Percentiles rank a stretch among this genome's conserved stretches.
Conservation (phyloP, 2,888 invertebrate species). For the Nymphalis urticae region DNA sequence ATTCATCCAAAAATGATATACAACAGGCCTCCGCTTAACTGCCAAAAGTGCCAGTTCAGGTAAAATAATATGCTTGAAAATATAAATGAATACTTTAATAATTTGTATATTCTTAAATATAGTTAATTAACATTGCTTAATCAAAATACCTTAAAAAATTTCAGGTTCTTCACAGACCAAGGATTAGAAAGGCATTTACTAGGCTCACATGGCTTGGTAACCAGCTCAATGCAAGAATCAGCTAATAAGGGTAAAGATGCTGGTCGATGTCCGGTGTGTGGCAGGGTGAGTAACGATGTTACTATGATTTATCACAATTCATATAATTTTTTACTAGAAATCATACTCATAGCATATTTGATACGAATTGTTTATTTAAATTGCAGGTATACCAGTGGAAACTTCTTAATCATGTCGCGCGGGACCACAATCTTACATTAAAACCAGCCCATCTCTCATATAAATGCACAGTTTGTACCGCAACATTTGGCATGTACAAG, state of each 20-base stretch:
- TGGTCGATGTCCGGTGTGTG: slow-evolving; percentile 96
- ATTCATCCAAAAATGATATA: slow-evolving; percentile 98
- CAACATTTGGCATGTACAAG: slow-evolving; percentile 97
- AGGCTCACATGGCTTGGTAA: slow-evolving; percentile 96
- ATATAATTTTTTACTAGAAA: neutral
- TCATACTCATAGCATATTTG: neutral
- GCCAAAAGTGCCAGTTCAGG: slow-evolving; percentile 96
- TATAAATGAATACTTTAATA: too few species aligned
- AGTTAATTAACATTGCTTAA: neutral
- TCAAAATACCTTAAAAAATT: slow-evolving; percentile 26
- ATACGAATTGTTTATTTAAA: slow-evolving; percentile 16
- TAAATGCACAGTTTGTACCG: slow-evolving; percentile 97
- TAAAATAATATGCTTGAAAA: slow-evolving; percentile 38
- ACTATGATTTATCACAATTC: neutral
- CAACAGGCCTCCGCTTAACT: slow-evolving; percentile 95
- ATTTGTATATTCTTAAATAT: neutral
- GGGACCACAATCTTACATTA: slow-evolving; percentile 94
- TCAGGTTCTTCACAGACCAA: slow-evolving; percentile 97
- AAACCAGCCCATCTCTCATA: slow-evolving; percentile 96
- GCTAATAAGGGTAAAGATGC: slow-evolving; percentile 97
- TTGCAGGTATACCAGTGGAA: slow-evolving; percentile 96
- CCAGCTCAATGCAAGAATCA: slow-evolving; percentile 97
- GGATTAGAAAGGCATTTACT: slow-evolving; percentile 97
- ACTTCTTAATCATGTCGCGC: slow-evolving; percentile 93
- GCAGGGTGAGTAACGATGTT: slow-evolving; percentile 85